A percentile compares a stretch with the other conserved stretches of the same genome.
Evolutionary conservation across 1,140 invertebrate species (phyloP).

Genomic region (Drosophila novamexicana): DNA sequence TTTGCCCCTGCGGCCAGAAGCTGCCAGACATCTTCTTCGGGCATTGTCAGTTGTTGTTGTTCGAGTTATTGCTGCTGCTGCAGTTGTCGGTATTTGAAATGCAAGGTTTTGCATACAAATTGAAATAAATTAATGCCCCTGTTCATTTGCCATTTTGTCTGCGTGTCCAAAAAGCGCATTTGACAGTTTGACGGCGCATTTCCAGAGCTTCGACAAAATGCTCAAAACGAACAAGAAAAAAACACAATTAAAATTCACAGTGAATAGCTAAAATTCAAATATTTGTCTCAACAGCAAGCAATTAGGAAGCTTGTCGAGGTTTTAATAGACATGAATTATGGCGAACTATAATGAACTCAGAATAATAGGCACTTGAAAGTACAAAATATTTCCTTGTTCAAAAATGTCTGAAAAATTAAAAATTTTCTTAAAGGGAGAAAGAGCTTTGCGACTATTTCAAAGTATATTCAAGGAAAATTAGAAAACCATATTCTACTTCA

Average conservation of each 20-base stretch:
- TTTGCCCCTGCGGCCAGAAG: conserved; percentile 38
- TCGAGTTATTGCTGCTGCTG: neutral
- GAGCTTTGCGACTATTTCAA: too few species aligned
- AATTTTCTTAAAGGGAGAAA: too few species aligned
- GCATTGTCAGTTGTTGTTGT: conserved; percentile 30
- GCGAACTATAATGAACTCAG: neutral
- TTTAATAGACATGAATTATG: neutral
- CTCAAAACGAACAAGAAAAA: neutral
- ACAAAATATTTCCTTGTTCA: too few species aligned
- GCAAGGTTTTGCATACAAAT: conserved; percentile 61
- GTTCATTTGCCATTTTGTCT: conserved; percentile 34
- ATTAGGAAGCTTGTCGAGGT: neutral
- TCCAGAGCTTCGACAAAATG: conserved; percentile 2
- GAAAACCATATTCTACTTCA: too few species aligned
- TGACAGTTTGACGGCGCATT: conserved; percentile 32
- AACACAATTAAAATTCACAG: neutral
- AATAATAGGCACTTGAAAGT: too few species aligned
- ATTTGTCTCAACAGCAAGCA: neutral
- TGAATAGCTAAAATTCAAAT: neutral
- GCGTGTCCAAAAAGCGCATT: conserved; percentile 18
- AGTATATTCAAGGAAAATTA: too few species aligned
- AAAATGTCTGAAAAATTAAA: too few species aligned
- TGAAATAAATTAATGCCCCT: conserved; percentile 59
- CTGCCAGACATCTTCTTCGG: conserved; percentile 35
- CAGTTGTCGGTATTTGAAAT: conserved; percentile 46